Evolutionary conservation across 2,797 vertebrate species (phyloP).

Genomic region (Syngnathus acus): DNA sequence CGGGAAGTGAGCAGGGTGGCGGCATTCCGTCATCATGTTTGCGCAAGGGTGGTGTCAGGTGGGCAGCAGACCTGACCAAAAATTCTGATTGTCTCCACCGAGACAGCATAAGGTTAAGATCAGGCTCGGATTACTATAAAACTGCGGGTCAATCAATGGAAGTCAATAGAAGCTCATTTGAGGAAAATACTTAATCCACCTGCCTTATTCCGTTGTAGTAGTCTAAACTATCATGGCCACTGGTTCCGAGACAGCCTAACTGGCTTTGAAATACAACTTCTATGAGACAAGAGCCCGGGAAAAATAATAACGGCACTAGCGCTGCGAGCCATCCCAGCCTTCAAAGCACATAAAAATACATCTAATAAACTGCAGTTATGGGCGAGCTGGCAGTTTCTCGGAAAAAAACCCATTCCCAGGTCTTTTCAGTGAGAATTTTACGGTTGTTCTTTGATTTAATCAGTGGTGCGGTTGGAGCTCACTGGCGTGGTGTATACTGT

Average conservation of each 20-base stretch:
- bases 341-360: slow-evolving; percentile 56
- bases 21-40: too few species aligned
- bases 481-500: not conserved
- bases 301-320: slow-evolving; percentile 22
- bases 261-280: slow-evolving; percentile 49
- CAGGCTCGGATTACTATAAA: not conserved
- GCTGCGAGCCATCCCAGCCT: slow-evolving; percentile 44
- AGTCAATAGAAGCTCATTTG: not conserved
- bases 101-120: not conserved
- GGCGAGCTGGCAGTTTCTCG: slow-evolving; percentile 39
- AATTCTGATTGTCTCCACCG: too few species aligned
- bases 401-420: slow-evolving; percentile 14
- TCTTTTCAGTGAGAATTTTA: slow-evolving; percentile 34
- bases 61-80: too few species aligned
- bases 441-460: slow-evolving; percentile 41
- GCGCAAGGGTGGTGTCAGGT: too few species aligned
- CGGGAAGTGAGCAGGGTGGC: too few species aligned
- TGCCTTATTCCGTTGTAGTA: not conserved
- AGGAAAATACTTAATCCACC: not conserved
- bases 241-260: slow-evolving; percentile 34
- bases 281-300: slow-evolving; percentile 28
- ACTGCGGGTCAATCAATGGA: not conserved
- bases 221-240: not conserved
- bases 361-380: slow-evolving; percentile 57
- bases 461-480: slow-evolving; percentile 10